phyloP scores from a whole-genome alignment of 2,888 invertebrate species.

The Drosophila acutilabella region DNA sequence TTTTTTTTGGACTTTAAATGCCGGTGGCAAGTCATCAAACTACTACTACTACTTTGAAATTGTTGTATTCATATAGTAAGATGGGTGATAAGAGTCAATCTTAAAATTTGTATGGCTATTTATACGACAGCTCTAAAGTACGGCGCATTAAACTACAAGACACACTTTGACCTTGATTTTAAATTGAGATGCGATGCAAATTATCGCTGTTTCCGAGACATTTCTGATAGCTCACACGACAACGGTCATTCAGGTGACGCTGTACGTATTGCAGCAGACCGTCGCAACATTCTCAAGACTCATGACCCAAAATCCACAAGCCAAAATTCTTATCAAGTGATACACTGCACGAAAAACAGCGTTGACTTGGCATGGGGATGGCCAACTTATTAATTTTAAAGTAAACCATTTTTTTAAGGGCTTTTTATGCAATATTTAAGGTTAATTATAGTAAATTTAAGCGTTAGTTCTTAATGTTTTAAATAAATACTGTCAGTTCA shows the following conservation, averaged over 20 bases:
- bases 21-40: conserved; percentile 7
- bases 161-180: conserved; percentile 15
- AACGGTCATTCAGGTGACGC: conserved; percentile 16
- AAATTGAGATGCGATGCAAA: conserved; percentile 8
- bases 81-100: conserved; percentile 14
- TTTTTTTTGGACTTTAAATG: conserved; percentile 4
- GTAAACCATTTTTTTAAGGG: too few species aligned
- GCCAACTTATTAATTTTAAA: too few species aligned
- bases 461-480: too few species aligned
- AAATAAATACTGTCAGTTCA: too few species aligned
- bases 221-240: conserved; percentile 5
- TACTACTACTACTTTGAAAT: conserved; percentile 22
- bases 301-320: not conserved
- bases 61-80: not conserved
- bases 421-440: too few species aligned
- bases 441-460: too few species aligned
- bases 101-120: conserved; percentile 3
- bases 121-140: conserved; percentile 29
- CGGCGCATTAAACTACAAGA: conserved; percentile 18
- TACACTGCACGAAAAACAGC: too few species aligned
- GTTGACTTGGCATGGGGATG: too few species aligned
- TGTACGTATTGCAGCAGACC: conserved; percentile 15
- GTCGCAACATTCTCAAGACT: conserved; percentile 4
- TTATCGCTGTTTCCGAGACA: conserved; percentile 8
- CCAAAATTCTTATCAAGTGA: too few species aligned